A percentile compares a stretch with the other conserved stretches of the same genome.
Evolutionary conservation across 2,888 invertebrate genomes (phyloP).

Genomic region (Ellobium chinense): DNA sequence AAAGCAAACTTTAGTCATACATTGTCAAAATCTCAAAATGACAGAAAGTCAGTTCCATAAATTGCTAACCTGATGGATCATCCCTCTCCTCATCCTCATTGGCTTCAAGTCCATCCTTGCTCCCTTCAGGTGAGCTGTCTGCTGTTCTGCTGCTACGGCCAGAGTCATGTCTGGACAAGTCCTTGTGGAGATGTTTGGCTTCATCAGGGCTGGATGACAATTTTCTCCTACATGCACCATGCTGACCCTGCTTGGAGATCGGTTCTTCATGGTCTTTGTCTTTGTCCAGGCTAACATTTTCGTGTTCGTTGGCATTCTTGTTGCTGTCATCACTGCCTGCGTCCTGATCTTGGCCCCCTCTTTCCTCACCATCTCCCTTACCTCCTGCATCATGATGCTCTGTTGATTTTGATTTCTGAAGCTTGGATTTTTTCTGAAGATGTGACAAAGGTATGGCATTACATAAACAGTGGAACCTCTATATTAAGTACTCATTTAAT

Average conservation of each 20-base stretch:
- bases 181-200: neutral
- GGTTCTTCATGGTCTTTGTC: constrained; percentile 7
- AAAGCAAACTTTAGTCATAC: no score
- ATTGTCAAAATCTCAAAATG: no score
- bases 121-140: constrained; percentile 37
- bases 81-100: constrained; percentile 31
- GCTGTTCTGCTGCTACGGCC: neutral
- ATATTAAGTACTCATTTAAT: no score
- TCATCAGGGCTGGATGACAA: neutral
- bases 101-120: constrained; percentile 18
- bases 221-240: neutral
- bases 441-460: no score
- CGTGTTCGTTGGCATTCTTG: constrained; percentile 21
- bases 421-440: constrained; percentile 34
- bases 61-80: constrained; percentile 47
- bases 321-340: constrained; percentile 29
- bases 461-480: no score
- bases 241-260: neutral
- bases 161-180: neutral
- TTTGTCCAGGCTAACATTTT: neutral
- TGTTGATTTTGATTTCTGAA: constrained; percentile 18
- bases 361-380: constrained; percentile 21
- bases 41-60: no score
- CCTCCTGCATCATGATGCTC: constrained; percentile 12
- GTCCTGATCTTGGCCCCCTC: constrained; percentile 17